Percentiles rank a stretch among this genome's conserved stretches.
Conservation (phyloP, 2,888 invertebrate species). For the Pediacus dermestoides region DNA sequence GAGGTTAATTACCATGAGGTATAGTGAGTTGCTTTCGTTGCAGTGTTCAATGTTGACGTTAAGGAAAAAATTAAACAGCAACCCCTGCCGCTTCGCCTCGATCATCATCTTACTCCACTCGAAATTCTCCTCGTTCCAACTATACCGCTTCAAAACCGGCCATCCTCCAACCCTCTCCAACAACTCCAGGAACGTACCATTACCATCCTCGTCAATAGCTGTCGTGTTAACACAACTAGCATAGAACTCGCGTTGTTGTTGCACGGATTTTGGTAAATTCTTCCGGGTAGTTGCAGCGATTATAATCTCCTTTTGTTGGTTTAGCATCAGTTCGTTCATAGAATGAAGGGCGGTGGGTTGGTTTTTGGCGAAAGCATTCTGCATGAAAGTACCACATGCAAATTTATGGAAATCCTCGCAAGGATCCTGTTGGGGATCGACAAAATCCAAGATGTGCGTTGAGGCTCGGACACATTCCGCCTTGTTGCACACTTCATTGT, state of each 20-base stretch:
- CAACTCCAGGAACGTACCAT: slow-evolving; percentile 15
- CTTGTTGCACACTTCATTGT: slow-evolving; percentile 46
- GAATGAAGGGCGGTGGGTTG: slow-evolving; percentile 16
- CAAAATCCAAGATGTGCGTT: slow-evolving; percentile 61
- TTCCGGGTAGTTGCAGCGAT: slow-evolving; percentile 16
- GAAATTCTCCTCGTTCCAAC: slow-evolving; percentile 31
- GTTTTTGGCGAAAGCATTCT: slow-evolving; percentile 53
- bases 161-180: slow-evolving; percentile 18
- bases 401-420: slow-evolving; percentile 77
- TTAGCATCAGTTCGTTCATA: slow-evolving; percentile 20
- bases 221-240: slow-evolving; percentile 25
- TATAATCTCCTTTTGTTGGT: slow-evolving; percentile 28
- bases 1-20: slow-evolving; percentile 13
- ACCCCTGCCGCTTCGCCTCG: slow-evolving; percentile 31
- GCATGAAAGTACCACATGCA: slow-evolving; percentile 68
- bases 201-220: slow-evolving; percentile 24
- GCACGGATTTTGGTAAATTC: slow-evolving; percentile 20
- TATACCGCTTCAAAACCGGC: slow-evolving; percentile 22
- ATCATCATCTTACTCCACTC: slow-evolving; percentile 34
- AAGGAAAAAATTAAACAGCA: slow-evolving; percentile 30
- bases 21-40: slow-evolving; percentile 10
- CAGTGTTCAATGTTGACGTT: slow-evolving; percentile 14
- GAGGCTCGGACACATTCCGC: slow-evolving; percentile 73
- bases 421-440: slow-evolving; percentile 65
- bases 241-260: slow-evolving; percentile 30